Conservation (phyloP, 1,140 invertebrate species). For the Meteorus sp. region DNA sequence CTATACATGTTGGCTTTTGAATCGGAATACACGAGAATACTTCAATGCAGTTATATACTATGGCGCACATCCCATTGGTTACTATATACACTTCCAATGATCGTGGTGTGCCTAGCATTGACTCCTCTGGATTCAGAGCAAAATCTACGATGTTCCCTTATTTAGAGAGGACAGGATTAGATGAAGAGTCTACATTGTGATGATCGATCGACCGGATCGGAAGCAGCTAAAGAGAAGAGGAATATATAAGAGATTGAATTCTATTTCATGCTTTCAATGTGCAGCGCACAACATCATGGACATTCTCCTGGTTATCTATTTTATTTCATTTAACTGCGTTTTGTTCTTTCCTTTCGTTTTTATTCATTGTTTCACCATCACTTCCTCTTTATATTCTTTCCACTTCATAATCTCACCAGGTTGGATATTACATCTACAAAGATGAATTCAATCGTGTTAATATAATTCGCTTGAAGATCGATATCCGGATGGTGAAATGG, state of each 20-base stretch:
- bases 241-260: no score
- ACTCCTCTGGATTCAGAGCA: conserved; percentile 9
- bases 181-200: conserved; percentile 7
- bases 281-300: conserved; percentile 1
- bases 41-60: no score
- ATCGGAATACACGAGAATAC: no score
- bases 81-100: not conserved
- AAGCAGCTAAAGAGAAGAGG: not conserved
- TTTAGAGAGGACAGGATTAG: conserved; percentile 12
- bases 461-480: conserved; percentile 16
- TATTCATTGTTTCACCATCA: not conserved
- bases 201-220: conserved; percentile 22
- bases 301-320: conserved; percentile 5
- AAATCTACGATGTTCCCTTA: conserved; percentile 18
- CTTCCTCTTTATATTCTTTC: not conserved
- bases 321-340: not conserved
- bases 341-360: no score
- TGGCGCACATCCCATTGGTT: not conserved
- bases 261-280: not conserved
- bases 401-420: not conserved
- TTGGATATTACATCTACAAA: conserved; percentile 17
- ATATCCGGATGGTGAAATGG: conserved; percentile 10
- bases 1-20: conserved; percentile 1
- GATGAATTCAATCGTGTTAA: conserved; percentile 18
- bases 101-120: not conserved